These are phyloP conservation scores for Elgaria multicarinata DNA, from an alignment of 2,113 vertebrate species.

Conservation along the genomic window DNA sequence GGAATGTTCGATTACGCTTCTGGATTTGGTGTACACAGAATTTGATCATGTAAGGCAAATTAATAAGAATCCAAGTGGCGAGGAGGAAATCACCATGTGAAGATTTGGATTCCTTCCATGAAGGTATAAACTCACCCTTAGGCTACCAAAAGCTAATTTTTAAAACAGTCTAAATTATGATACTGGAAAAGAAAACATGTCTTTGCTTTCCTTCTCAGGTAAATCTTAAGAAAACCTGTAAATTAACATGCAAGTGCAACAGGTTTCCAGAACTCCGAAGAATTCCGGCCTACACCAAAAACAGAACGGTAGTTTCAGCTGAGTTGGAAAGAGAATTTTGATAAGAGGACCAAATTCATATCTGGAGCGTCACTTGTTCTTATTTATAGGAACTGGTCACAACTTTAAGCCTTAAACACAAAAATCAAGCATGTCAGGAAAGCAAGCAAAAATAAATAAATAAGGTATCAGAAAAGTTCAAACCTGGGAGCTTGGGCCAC, in stretches of 20 bases:
- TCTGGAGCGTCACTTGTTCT: background rate
- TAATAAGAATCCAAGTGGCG: no score
- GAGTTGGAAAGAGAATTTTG: background rate
- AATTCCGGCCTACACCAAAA: background rate
- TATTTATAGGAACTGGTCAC: constrained; percentile 38
- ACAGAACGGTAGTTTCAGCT: background rate
- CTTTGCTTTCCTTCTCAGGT: background rate
- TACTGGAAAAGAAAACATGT: background rate
- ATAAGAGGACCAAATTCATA: background rate
- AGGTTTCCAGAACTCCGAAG: background rate
- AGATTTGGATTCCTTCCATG: background rate
- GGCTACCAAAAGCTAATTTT: background rate
- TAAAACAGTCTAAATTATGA: no score
- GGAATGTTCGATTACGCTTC: background rate
- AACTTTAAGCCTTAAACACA: constrained; percentile 37
- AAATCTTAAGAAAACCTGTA: background rate
- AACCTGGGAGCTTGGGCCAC: constrained; percentile 80
- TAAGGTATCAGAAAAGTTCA: constrained; percentile 61
- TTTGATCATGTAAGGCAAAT: background rate
- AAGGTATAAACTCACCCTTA: background rate
- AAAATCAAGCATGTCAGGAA: constrained; percentile 63
- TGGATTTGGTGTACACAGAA: background rate
- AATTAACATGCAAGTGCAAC: background rate
- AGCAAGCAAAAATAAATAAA: constrained; percentile 59
- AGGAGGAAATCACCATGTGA: background rate